Evolutionary conservation across 2,797 vertebrate species (phyloP), one percentile per base, ranked within the genome.

Genomic region (Anguilla pacifica): DNA sequence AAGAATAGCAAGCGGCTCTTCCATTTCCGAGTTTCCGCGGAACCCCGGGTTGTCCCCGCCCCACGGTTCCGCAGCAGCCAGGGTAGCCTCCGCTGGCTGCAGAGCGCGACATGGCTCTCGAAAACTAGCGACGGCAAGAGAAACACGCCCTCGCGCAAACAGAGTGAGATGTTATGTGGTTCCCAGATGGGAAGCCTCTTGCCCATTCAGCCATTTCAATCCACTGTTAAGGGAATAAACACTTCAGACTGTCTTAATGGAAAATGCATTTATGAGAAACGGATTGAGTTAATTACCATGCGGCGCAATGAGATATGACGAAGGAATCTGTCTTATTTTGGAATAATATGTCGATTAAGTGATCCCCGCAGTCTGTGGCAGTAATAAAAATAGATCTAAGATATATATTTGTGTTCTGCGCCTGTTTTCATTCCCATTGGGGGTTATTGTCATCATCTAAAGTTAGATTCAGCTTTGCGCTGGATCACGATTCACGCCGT

Each of bases 1-100:
- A 28, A 84, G 82, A 84, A 57, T 84, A 84, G 28, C 17, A 35
- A 84, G 82, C n/a, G 82, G 82, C 51, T 84, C 43, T 28, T 57
- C 53, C 49, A 84, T 84, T 84, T 57, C 82, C 25, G 51, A 13
- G 51, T 84, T 57, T 84, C 51, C 22, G 82, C 11, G 82, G 82
- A 57, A 84, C 51, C 82, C 82, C 51, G n/a, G 82, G 82, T 51
- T 51, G 19, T 72, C 64, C 67, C 25, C 81, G 2, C 46, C 49
- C 81, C 46, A 3, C 81, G 43, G 6, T 83, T 53, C n/a, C 28
- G 2, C 22, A 11, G 22, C 49, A 28, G 49, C 46, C 81, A 11
- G n/a, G 81, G 49, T 49, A 17, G 15, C 51, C 28, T 84, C 53
- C 53, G 53, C n/a, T 17, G 82, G 2, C 49, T 49, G 82, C 28